Base-by-base conservation (phyloP, 2,888 invertebrate genomes). In the Scelioninae gen. 1 region DNA sequence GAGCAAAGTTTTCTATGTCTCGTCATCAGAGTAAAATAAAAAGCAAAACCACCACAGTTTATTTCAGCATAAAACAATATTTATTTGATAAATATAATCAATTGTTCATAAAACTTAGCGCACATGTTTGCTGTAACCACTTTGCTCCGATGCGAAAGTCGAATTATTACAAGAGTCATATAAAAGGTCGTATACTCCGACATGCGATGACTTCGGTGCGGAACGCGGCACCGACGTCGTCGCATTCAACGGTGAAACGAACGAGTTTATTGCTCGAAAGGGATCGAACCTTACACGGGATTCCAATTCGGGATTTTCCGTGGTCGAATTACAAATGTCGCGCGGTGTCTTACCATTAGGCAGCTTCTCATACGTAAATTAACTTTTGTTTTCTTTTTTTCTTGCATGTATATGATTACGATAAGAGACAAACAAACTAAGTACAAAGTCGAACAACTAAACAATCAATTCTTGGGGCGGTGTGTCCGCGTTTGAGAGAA, bases 101-200 rank as follows among this genome's bases (percentile, higher is more conserved):
- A 63, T 69, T 40, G 38, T 71, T 82, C 9, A 15, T 76, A 72
- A 72, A 76, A 72, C 10, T 32, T 53, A 65, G 60, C 77, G 29
- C 55, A 11, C 9, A 31, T 29, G 56, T 45, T 58, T 69, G 69
- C 49, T 32, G 38, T 51, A 45, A 47, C 68, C 75, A 76, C 84
- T 81, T 84, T 81, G 84, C 84, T 81, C 81, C 76, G 72, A 74
- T 82, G 16, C 56, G 62, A 63, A 49, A 69, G 51, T 83, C 53
- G 83, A 81, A 81, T 78, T 74, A 83, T 80, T 76, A 76, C 69
- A 78, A 78, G 75, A 74, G 68, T 84, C 62, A 74, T 84, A 84
- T 72, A 84, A 83, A 83, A 83, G 76, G 77, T 80, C 83, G 83
- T 77, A 63, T 76, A 76, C 63, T 38, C 45, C 40, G 62, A 31